A percentile compares a stretch with the other conserved stretches of the same genome.
phyloP scores from a whole-genome alignment of 1,140 invertebrate species.

The Cotesia typhae region DNA sequence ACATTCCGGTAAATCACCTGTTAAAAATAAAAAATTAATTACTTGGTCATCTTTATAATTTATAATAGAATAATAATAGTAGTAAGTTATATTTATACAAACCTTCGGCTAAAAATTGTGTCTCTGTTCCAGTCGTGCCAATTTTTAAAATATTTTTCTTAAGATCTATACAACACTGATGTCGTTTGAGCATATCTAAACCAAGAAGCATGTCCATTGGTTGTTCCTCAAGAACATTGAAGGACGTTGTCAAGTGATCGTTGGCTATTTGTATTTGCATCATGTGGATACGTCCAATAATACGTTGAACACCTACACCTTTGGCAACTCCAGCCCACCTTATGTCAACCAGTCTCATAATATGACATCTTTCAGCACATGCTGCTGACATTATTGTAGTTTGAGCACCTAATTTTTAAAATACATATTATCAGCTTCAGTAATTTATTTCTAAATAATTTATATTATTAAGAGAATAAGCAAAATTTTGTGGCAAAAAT shows the following conservation, averaged over 20 bases:
- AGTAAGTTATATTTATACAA: constrained; percentile 51
- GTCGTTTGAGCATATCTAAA: constrained; percentile 95
- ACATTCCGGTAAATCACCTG: constrained; percentile 59
- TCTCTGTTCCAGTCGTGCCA: constrained; percentile 95
- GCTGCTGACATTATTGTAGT: constrained; percentile 93
- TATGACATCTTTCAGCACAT: constrained; percentile 93
- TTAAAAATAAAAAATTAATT: not conserved
- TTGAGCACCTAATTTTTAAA: constrained; percentile 76
- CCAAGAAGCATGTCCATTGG: constrained; percentile 98
- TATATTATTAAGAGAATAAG: no score
- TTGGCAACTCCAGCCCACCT: constrained; percentile 95
- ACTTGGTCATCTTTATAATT: not conserved
- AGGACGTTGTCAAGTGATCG: constrained; percentile 94
- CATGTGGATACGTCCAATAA: constrained; percentile 96
- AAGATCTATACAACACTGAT: constrained; percentile 95
- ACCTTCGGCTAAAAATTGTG: constrained; percentile 87
- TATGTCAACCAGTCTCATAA: constrained; percentile 93
- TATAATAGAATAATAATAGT: constrained; percentile 16
- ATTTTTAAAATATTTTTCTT: constrained; percentile 89
- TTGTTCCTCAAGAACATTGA: constrained; percentile 97
- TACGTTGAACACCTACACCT: constrained; percentile 96
- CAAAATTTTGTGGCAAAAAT: no score
- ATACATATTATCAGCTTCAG: not conserved
- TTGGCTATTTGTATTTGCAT: constrained; percentile 95
- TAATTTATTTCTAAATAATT: not conserved